phyloP scores from a whole-genome alignment of 2,888 invertebrate genomes.

The Dolichomitus sp. region DNA sequence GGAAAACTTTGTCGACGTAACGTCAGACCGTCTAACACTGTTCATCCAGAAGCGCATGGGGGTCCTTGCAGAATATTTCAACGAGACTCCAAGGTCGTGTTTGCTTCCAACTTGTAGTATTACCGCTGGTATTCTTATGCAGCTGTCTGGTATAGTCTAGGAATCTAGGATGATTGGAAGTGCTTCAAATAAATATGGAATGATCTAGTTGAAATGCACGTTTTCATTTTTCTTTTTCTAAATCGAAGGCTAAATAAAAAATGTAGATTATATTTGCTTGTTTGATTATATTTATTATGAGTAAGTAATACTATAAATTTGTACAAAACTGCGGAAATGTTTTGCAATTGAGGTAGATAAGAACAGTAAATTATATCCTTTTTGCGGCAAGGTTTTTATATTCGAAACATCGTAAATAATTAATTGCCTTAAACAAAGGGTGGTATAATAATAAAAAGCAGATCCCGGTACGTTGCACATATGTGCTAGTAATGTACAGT shows the following conservation, averaged over 20 bases:
- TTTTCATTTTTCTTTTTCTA: background rate
- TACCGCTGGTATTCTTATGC: slow-evolving; percentile 5
- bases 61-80: slow-evolving; percentile 48
- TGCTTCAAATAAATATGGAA: background rate
- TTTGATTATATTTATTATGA: too few species aligned
- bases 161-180: background rate
- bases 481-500: too few species aligned
- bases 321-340: too few species aligned
- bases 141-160: background rate
- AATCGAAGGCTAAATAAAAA: background rate
- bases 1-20: slow-evolving; percentile 60
- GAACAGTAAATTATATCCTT: too few species aligned
- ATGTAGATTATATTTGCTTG: too few species aligned
- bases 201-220: background rate
- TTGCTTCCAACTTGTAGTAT: slow-evolving; percentile 21
- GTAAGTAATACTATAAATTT: too few species aligned
- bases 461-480: too few species aligned
- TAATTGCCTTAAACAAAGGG: too few species aligned
- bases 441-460: too few species aligned
- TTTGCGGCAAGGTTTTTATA: too few species aligned
- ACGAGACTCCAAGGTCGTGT: slow-evolving; percentile 37
- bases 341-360: too few species aligned
- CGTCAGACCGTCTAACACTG: slow-evolving; percentile 40
- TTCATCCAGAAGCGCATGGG: slow-evolving; percentile 27
- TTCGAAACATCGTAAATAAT: too few species aligned